Percentiles rank a stretch among this genome's conserved stretches.
phyloP scores from a whole-genome alignment of 2,113 vertebrate genomes.

The Paradoxurus hermaphroditus region DNA sequence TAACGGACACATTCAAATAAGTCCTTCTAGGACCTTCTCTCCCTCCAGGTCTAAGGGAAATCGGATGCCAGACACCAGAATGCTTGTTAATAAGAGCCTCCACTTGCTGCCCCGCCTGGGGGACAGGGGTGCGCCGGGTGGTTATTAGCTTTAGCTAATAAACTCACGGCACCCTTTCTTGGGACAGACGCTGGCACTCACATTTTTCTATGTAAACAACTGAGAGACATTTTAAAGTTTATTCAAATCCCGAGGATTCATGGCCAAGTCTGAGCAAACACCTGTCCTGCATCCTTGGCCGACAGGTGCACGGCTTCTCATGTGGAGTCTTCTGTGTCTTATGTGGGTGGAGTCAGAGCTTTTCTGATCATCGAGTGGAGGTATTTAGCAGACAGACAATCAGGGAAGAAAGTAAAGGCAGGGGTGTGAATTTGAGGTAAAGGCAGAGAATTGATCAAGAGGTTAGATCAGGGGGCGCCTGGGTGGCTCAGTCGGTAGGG shows the following conservation, averaged over 20 bases:
- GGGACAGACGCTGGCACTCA: too few species aligned
- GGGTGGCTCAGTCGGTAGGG: too few species aligned
- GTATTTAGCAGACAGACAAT: background rate
- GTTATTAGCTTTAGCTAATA: accelerated
- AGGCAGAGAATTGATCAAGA: background rate
- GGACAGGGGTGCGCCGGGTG: accelerated
- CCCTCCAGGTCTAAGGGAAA: accelerated
- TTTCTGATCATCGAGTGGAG: background rate
- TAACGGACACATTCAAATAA: background rate
- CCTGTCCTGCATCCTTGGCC: accelerated
- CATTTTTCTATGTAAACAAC: too few species aligned
- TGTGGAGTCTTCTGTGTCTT: background rate
- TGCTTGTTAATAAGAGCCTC: background rate
- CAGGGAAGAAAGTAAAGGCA: background rate
- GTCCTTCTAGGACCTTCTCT: background rate
- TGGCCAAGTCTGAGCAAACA: background rate
- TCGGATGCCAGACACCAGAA: accelerated
- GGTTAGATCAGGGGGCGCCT: background rate
- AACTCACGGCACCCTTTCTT: accelerated
- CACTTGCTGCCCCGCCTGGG: accelerated
- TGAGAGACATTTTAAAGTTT: background rate
- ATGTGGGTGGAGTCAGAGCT: background rate
- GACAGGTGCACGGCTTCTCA: accelerated
- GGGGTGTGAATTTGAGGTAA: background rate
- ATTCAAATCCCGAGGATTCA: background rate